Evolutionary conservation across 2,113 vertebrate genomes (phyloP).

Genomic region (Verasper variegatus): DNA sequence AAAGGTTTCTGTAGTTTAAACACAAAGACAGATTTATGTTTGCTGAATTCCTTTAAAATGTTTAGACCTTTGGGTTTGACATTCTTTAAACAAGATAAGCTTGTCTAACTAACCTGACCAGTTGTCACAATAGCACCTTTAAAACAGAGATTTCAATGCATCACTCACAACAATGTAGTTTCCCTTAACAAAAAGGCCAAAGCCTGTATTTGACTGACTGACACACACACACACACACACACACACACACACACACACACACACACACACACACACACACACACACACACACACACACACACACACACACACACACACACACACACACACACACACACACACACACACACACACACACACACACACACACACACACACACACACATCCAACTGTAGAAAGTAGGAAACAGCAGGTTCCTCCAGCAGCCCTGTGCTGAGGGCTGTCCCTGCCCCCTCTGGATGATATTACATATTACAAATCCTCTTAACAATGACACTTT

Average conservation of each 20-base stretch:
- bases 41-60: too few relatives aligned
- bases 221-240: slow-evolving; percentile 22
- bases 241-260: slow-evolving; percentile 22
- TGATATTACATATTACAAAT: slow-evolving; percentile 79
- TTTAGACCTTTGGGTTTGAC: neutral
- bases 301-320: slow-evolving; percentile 24
- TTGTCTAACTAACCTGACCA: neutral
- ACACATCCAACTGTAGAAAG: slow-evolving; percentile 4
- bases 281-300: slow-evolving; percentile 23
- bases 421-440: slow-evolving; percentile 3
- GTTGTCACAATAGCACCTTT: neutral
- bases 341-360: slow-evolving; percentile 23
- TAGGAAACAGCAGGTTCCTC: slow-evolving; percentile 24
- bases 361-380: slow-evolving; percentile 20
- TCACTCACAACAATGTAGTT: neutral
- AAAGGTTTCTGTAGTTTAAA: neutral
- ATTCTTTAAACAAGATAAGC: neutral
- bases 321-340: slow-evolving; percentile 21
- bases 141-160: neutral
- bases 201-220: too few relatives aligned
- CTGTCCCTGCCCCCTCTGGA: slow-evolving; percentile 50
- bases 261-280: slow-evolving; percentile 20
- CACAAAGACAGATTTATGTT: neutral
- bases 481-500: slow-evolving; percentile 75
- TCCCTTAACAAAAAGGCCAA: neutral